Evolutionary conservation across 2,888 invertebrate species (phyloP).

Genomic region (Chesias legatella): DNA sequence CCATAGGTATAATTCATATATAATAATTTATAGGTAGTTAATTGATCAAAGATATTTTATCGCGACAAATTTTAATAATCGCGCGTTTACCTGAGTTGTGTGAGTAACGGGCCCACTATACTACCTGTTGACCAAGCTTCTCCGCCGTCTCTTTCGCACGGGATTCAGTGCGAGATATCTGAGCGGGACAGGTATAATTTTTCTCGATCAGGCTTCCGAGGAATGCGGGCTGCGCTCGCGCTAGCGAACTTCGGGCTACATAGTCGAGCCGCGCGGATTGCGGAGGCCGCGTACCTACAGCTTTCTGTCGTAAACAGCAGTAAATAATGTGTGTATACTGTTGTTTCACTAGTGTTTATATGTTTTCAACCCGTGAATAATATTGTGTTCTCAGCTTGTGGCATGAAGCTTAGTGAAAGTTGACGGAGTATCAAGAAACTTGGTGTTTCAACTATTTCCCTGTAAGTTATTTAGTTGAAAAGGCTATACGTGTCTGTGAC

Average conservation of each 20-base stretch:
- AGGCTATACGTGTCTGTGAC: constrained; percentile 69
- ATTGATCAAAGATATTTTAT: no score
- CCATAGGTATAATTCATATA: no score
- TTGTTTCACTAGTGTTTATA: constrained; percentile 55
- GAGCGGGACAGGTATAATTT: constrained; percentile 53
- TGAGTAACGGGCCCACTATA: constrained; percentile 69
- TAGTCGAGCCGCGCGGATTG: constrained; percentile 58
- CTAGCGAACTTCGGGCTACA: constrained; percentile 57
- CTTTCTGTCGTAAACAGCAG: constrained; percentile 38
- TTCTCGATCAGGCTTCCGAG: constrained; percentile 59
- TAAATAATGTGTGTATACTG: constrained; percentile 71
- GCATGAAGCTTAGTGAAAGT: constrained; percentile 73
- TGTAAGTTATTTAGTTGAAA: constrained; percentile 60
- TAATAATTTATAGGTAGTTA: no score
- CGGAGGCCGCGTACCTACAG: constrained; percentile 47
- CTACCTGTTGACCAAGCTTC: constrained; percentile 32
- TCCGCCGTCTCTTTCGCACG: constrained; percentile 19
- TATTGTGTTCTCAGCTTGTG: constrained; percentile 65
- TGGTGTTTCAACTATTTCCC: constrained; percentile 64
- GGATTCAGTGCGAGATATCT: constrained; percentile 17
- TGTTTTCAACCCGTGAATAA: constrained; percentile 59
- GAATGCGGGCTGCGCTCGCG: constrained; percentile 74
- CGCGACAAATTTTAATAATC: constrained; percentile 40
- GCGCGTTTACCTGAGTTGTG: constrained; percentile 58
- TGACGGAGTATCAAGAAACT: constrained; percentile 66